phyloP scores from a whole-genome alignment of 1,140 invertebrate genomes.

The Drosophila lacertosa region DNA sequence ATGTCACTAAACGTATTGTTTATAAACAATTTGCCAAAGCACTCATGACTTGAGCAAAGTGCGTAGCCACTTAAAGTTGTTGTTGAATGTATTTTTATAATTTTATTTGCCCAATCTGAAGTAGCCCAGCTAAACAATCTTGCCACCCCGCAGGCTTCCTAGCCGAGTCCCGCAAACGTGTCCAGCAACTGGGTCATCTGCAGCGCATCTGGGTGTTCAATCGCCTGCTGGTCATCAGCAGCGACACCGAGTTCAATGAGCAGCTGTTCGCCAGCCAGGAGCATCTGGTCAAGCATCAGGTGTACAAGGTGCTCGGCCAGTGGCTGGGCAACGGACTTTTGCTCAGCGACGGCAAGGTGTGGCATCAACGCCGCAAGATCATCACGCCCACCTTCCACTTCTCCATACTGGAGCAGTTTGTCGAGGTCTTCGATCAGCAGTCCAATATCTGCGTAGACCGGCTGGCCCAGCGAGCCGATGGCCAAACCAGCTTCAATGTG shows the following conservation, averaged over 20 bases:
- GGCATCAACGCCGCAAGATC: slow-evolving; percentile 71
- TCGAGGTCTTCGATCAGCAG: slow-evolving; percentile 91
- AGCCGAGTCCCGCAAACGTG: not conserved
- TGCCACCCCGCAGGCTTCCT: slow-evolving; percentile 45
- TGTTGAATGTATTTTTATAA: too few relatives aligned
- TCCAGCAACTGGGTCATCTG: slow-evolving; percentile 82
- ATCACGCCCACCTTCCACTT: slow-evolving; percentile 93
- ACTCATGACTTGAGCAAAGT: too few relatives aligned
- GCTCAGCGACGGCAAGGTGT: slow-evolving; percentile 84
- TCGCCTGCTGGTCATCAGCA: slow-evolving; percentile 55
- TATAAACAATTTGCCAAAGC: too few relatives aligned
- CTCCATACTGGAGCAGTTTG: slow-evolving; percentile 90
- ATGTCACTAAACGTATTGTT: not conserved
- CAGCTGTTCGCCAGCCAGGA: slow-evolving; percentile 62
- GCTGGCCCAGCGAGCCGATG: slow-evolving; percentile 85
- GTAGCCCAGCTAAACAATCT: not conserved
- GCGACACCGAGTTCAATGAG: slow-evolving; percentile 82
- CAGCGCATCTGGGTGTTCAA: slow-evolving; percentile 87
- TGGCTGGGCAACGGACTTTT: slow-evolving; percentile 89
- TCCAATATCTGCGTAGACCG: slow-evolving; percentile 87
- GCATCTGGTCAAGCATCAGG: slow-evolving; percentile 65
- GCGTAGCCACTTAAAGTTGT: too few relatives aligned
- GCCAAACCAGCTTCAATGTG: slow-evolving; percentile 81
- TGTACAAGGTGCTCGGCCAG: slow-evolving; percentile 82
- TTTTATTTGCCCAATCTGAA: not conserved